phyloP scores from a whole-genome alignment of 2,888 invertebrate species.

The Nowickia ferox region DNA sequence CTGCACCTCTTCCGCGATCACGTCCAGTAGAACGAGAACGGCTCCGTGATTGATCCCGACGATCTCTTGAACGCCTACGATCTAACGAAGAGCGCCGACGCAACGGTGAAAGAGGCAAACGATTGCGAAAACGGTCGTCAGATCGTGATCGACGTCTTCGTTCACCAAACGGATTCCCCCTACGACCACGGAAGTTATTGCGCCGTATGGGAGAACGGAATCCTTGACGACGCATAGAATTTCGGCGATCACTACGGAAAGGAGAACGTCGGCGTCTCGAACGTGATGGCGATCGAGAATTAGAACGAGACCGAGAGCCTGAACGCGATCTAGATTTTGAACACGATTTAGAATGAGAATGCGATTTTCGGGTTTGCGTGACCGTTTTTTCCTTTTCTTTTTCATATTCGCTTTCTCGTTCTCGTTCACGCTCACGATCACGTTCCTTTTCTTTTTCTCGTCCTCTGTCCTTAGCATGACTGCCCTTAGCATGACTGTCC shows the following conservation, averaged over 20 bases:
- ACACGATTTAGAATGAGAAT: constrained; percentile 65
- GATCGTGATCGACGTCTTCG: constrained; percentile 79
- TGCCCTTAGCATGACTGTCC: too few species aligned
- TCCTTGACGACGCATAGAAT: constrained; percentile 75
- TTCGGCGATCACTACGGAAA: constrained; percentile 77
- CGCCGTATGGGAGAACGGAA: constrained; percentile 79
- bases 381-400: constrained; percentile 63
- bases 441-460: constrained; percentile 54
- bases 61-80: constrained; percentile 74
- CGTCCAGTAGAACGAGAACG: constrained; percentile 72
- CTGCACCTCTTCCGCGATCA: constrained; percentile 66
- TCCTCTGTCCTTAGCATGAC: constrained; percentile 7
- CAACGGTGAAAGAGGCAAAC: constrained; percentile 79
- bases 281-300: constrained; percentile 75
- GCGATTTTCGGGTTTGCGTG: constrained; percentile 64
- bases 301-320: constrained; percentile 70
- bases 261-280: constrained; percentile 76
- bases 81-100: constrained; percentile 77
- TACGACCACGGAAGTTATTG: constrained; percentile 74
- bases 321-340: constrained; percentile 65
- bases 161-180: constrained; percentile 80
- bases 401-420: constrained; percentile 84
- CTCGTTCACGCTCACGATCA: constrained; percentile 77
- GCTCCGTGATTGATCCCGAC: constrained; percentile 71
- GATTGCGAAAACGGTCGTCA: constrained; percentile 79